These are phyloP conservation scores for Pagrus major DNA, from an alignment of 2,113 vertebrate species.

Conservation along the genomic window DNA sequence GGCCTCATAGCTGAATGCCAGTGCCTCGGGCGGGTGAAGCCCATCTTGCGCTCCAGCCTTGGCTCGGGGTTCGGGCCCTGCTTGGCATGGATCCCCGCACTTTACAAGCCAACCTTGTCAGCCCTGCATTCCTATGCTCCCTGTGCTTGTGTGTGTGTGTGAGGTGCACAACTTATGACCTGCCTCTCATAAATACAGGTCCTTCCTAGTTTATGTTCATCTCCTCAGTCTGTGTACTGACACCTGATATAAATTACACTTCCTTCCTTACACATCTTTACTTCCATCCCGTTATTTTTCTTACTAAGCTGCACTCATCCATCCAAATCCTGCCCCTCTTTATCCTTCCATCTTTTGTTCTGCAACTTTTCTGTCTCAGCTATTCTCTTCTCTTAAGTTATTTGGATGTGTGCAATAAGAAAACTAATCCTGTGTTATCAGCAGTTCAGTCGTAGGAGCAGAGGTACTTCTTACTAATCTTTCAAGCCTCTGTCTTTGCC, in stretches of 20 bases:
- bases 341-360: not conserved
- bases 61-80: constrained; percentile 48
- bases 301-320: not conserved
- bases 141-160: constrained; percentile 4
- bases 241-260: constrained; percentile 2
- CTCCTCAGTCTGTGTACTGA: constrained; percentile 1
- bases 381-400: not conserved
- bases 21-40: constrained; percentile 57
- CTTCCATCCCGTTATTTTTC: constrained; percentile 6
- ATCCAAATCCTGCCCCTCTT: not conserved
- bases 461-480: constrained; percentile 45
- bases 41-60: constrained; percentile 64
- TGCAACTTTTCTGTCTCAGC: not conserved
- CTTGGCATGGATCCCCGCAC: constrained; percentile 58
- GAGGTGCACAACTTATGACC: not conserved
- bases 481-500: constrained; percentile 10
- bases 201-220: constrained; percentile 21
- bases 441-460: not conserved
- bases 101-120: constrained; percentile 58
- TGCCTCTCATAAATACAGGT: constrained; percentile 35
- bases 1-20: constrained; percentile 40
- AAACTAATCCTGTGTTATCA: constrained; percentile 16
- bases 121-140: constrained; percentile 59
- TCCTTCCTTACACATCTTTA: not conserved
- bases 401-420: not conserved